Conservation (phyloP, 1,140 invertebrate genomes). For the Pseudachorutes palmiensis region DNA sequence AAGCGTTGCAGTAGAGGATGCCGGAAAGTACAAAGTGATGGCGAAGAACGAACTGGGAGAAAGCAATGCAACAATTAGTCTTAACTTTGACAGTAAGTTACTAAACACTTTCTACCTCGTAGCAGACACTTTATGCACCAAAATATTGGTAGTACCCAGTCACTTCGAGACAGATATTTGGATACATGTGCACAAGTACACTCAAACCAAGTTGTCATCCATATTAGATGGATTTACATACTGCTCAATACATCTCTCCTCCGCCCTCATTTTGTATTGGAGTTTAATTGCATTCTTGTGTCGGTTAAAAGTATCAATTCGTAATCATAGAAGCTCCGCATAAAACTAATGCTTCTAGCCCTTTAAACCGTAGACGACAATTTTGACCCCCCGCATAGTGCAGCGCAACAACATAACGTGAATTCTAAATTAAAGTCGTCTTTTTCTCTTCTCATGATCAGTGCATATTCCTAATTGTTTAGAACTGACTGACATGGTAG, state of each 20-base stretch:
- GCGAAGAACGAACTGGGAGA: slow-evolving; percentile 93
- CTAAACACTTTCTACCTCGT: not conserved
- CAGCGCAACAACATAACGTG: not conserved
- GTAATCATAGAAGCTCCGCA: slow-evolving; percentile 26
- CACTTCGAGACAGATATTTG: too few relatives aligned
- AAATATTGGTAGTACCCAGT: too few relatives aligned
- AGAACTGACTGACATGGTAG: not conserved
- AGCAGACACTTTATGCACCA: too few relatives aligned
- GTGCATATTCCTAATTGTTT: not conserved
- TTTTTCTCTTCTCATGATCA: not conserved
- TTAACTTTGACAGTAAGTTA: slow-evolving; percentile 95
- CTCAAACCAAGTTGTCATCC: too few relatives aligned
- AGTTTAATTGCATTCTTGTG: not conserved
- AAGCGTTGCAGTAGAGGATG: slow-evolving; percentile 91
- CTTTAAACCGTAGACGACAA: not conserved
- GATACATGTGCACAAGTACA: too few relatives aligned
- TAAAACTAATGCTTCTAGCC: slow-evolving; percentile 24
- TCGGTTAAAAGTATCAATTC: not conserved
- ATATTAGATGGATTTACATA: too few relatives aligned
- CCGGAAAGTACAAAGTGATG: slow-evolving; percentile 92
- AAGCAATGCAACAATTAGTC: slow-evolving; percentile 89
- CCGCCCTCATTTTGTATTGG: not conserved
- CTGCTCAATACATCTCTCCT: not conserved
- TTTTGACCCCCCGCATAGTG: too few relatives aligned
- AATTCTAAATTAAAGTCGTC: not conserved